A percentile compares a stretch with the other conserved stretches of the same genome.
Evolutionary conservation across 2,797 vertebrate genomes (phyloP).

Genomic region (Cynodonichthys magdalenae): DNA sequence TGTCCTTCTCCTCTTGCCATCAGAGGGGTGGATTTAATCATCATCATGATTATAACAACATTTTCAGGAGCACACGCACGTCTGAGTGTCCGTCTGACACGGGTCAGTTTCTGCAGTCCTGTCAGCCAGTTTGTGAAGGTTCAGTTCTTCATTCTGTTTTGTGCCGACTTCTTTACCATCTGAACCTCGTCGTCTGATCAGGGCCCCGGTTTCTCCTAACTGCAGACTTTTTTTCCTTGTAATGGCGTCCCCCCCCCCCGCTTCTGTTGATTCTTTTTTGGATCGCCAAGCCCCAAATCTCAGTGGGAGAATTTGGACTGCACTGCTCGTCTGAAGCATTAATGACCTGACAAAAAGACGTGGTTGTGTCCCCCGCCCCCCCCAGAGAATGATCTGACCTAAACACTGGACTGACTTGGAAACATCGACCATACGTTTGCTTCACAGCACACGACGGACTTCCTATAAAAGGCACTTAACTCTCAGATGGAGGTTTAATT

Average conservation of each 20-base stretch:
- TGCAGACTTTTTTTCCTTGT: slow-evolving; percentile 26
- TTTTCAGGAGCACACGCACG: slow-evolving; percentile 62
- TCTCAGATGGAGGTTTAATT: slow-evolving; percentile 40
- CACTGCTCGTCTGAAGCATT: slow-evolving; percentile 73
- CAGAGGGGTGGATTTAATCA: slow-evolving; percentile 69
- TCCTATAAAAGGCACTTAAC: slow-evolving; percentile 68
- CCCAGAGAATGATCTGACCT: slow-evolving; percentile 52
- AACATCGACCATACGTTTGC: slow-evolving; percentile 61
- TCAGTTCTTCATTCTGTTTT: slow-evolving; percentile 58
- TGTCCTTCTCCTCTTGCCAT: slow-evolving; percentile 35
- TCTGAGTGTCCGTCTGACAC: slow-evolving; percentile 58
- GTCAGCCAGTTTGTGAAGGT: slow-evolving; percentile 74
- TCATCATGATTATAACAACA: slow-evolving; percentile 61
- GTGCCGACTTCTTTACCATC: slow-evolving; percentile 36
- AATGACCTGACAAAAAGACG: slow-evolving; percentile 66
- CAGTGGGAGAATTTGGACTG: slow-evolving; percentile 53
- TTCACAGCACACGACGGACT: slow-evolving; percentile 67
- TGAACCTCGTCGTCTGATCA: slow-evolving; percentile 22
- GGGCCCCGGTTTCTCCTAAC: slow-evolving; percentile 17
- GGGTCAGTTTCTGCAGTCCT: slow-evolving; percentile 76
- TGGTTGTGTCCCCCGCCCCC: slow-evolving; percentile 16
- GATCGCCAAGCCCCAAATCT: slow-evolving; percentile 31
- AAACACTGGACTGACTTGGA: slow-evolving; percentile 80
- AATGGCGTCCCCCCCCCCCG: slow-evolving; percentile 13
- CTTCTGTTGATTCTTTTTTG: background rate